These are phyloP conservation scores for Rhagoletis zephyria DNA, from an alignment of 1,140 invertebrate genomes.

Conservation along the genomic window DNA sequence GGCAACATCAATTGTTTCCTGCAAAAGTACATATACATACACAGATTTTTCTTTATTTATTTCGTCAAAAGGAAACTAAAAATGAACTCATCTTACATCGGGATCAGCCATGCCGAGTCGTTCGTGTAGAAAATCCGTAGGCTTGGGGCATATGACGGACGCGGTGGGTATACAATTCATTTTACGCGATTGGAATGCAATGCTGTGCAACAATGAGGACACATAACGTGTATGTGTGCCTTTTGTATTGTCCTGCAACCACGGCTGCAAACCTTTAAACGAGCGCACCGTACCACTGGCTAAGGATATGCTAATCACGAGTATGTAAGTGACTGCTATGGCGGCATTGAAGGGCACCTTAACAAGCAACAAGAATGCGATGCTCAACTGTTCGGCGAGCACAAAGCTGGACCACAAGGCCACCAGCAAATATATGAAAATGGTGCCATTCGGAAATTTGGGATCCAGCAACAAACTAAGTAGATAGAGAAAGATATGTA, in stretches of 20 bases:
- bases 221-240: constrained; percentile 84
- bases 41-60: constrained; percentile 40
- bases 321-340: constrained; percentile 83
- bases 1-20: constrained; percentile 78
- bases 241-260: constrained; percentile 86
- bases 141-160: constrained; percentile 70
- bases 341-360: constrained; percentile 84
- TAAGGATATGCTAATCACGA: constrained; percentile 82
- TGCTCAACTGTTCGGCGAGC: constrained; percentile 87
- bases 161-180: constrained; percentile 69
- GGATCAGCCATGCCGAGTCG: constrained; percentile 72
- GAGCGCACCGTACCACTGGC: constrained; percentile 86
- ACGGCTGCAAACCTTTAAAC: constrained; percentile 83
- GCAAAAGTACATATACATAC: constrained; percentile 60
- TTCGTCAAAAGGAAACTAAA: not conserved
- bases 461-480: constrained; percentile 65
- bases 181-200: constrained; percentile 76
- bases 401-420: constrained; percentile 86
- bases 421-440: constrained; percentile 76
- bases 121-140: constrained; percentile 70
- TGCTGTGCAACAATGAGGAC: constrained; percentile 81
- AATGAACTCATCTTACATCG: constrained; percentile 70
- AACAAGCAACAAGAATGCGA: constrained; percentile 86
- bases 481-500: not conserved
- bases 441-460: constrained; percentile 64